These are phyloP conservation scores for Andricus quercusramuli DNA, from an alignment of 2,888 invertebrate species.

Conservation along the genomic window DNA sequence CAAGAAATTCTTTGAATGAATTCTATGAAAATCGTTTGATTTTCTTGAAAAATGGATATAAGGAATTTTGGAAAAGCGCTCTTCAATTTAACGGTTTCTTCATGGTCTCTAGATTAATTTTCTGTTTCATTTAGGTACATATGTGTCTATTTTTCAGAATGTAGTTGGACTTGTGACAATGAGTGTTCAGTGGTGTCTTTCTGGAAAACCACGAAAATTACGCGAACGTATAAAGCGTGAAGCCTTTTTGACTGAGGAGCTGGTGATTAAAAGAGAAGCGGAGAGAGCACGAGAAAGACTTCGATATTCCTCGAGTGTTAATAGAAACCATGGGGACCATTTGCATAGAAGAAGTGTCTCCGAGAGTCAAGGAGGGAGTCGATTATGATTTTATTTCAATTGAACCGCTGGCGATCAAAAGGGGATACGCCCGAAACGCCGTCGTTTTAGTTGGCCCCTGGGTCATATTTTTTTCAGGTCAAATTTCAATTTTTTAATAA, in stretches of 20 bases:
- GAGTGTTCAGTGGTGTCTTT: constrained; percentile 87
- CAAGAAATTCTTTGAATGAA: too few species aligned
- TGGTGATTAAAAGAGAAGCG: constrained; percentile 86
- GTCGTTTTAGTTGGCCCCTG: too few species aligned
- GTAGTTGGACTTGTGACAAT: constrained; percentile 86
- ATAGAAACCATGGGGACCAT: constrained; percentile 53
- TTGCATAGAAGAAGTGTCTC: constrained; percentile 53
- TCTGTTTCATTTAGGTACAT: background rate
- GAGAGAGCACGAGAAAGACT: constrained; percentile 77
- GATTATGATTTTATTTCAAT: background rate
- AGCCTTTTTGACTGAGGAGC: constrained; percentile 86
- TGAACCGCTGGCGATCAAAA: too few species aligned
- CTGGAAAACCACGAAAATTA: constrained; percentile 87
- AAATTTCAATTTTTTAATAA: too few species aligned
- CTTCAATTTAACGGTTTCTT: too few species aligned
- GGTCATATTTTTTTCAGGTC: too few species aligned
- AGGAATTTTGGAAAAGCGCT: too few species aligned
- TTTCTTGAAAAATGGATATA: too few species aligned
- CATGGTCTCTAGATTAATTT: too few species aligned
- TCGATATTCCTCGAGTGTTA: constrained; percentile 52
- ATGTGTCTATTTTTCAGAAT: constrained; percentile 81
- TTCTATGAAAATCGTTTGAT: too few species aligned
- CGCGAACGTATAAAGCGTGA: constrained; percentile 86
- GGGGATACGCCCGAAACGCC: too few species aligned
- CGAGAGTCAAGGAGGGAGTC: background rate